Conservation (phyloP, 2,888 invertebrate genomes). For the Idaea biselata region DNA sequence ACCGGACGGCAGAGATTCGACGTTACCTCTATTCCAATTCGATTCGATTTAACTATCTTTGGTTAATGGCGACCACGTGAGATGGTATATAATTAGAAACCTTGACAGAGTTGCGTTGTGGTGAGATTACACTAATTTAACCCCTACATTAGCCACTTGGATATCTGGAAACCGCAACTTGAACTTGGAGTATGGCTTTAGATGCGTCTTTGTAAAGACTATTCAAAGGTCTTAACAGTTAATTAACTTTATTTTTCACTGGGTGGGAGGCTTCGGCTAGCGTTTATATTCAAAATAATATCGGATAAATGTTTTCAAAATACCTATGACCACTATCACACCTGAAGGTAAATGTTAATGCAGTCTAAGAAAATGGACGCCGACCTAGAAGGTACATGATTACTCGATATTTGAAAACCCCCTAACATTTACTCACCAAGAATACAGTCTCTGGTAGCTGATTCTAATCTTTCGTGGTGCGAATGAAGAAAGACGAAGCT, state of each 20-base stretch:
- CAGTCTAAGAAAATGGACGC: background rate
- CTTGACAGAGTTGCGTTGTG: slow-evolving; percentile 61
- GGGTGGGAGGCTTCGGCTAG: too few species aligned
- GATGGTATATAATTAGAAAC: slow-evolving; percentile 38
- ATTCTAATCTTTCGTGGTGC: too few species aligned
- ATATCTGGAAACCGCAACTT: slow-evolving; percentile 47
- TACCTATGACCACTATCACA: too few species aligned
- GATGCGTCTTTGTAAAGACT: slow-evolving; percentile 27
- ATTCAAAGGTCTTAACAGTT: slow-evolving; percentile 14
- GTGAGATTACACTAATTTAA: slow-evolving; percentile 65
- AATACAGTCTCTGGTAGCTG: too few species aligned
- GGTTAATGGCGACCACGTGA: slow-evolving; percentile 18
- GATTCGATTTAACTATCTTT: background rate
- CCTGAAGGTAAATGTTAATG: background rate
- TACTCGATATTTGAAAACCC: too few species aligned
- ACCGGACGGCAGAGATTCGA: background rate
- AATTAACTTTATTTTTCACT: slow-evolving; percentile 4
- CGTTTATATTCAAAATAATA: too few species aligned
- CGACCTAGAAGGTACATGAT: too few species aligned
- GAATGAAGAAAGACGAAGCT: too few species aligned
- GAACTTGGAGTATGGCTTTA: slow-evolving; percentile 52
- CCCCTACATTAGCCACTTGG: slow-evolving; percentile 33
- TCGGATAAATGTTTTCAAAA: too few species aligned
- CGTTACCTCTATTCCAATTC: background rate
- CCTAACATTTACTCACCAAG: too few species aligned